Base-by-base conservation (phyloP, 2,113 vertebrate species). In the Perccottus glenii region DNA sequence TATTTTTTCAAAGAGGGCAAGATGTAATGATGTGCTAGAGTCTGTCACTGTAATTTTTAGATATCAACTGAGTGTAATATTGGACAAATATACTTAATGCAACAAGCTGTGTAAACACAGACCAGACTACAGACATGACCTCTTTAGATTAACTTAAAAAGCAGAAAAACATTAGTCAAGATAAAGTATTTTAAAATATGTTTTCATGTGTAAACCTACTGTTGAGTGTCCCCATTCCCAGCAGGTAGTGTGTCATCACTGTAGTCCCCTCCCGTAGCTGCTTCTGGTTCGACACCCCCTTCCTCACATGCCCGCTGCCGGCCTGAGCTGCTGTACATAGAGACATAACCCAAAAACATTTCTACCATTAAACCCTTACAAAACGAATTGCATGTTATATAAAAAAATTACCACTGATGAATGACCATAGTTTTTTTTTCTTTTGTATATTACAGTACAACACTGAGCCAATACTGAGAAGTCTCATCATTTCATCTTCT, bases 231-330 rank as follows among this genome's bases (percentile, higher is more conserved):
- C 15, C 77, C 84, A 38, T 86, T 88, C 15, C 68, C 78, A 16
- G 71, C 78, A 61, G 87, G 81, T 15, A 86, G 78, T n/a, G 83
- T 87, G 64, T 88, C 82, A 4, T 88, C 85, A 56, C 64, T 80
- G 73, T 84, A 84, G 75, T 88, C 80, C 0, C 75, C 82, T 75
- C 79, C 81, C 27, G 81, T 88, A 16, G 84, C 64, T 27, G 79
- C 76, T 55, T 92, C 83, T 56, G 87, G 74, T 75, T 89, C 87
- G 57, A 85, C 89, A 69, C 77, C 66, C 44, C 83, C 84, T 59
- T 91, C 86, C 71, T 91, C 86, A 82, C 86, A 88, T 51, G 72
- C 47, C 52, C 74, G 84, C 48, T 84, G 86, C 9, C 38, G 44
- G 43, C 66, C 66, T 5, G 55, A 36, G 32, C 55, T 36, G 9